These are phyloP conservation scores for Drosophila nasuta DNA, from an alignment of 1,140 invertebrate species.

Conservation along the genomic window DNA sequence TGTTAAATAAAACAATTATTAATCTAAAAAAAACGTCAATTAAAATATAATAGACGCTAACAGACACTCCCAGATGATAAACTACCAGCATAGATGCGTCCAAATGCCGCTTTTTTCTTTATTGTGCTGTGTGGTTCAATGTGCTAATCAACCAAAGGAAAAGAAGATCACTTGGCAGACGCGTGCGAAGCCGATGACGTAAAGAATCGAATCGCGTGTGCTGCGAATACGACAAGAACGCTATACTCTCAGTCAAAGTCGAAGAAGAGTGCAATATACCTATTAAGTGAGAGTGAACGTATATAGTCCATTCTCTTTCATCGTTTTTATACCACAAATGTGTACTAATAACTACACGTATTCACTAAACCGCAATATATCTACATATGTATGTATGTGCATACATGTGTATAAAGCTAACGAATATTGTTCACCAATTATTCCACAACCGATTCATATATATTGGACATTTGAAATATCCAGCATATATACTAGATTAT, in stretches of 20 bases:
- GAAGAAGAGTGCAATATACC: conserved; percentile 39
- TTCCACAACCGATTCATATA: neutral
- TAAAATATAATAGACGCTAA: conserved; percentile 18
- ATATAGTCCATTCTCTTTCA: conserved; percentile 9
- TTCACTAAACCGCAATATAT: neutral
- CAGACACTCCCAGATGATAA: conserved; percentile 22
- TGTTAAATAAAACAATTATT: conserved; percentile 17
- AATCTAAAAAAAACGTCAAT: conserved; percentile 29
- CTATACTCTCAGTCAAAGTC: conserved; percentile 3
- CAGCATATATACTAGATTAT: neutral
- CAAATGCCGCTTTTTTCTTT: conserved; percentile 18
- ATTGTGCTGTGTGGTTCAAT: conserved; percentile 47
- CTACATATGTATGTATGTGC: too few species aligned
- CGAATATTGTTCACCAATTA: neutral
- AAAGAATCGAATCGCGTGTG: conserved; percentile 64
- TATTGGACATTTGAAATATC: too few species aligned
- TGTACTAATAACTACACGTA: neutral
- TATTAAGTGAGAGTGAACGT: conserved; percentile 14
- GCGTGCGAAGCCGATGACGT: conserved; percentile 72
- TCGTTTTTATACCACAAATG: neutral
- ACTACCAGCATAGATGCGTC: conserved; percentile 11
- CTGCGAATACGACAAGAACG: conserved; percentile 25
- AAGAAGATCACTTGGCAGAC: conserved; percentile 71
- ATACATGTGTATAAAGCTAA: neutral
- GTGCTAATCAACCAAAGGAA: conserved; percentile 65